Evolutionary conservation across 2,888 invertebrate genomes (phyloP).

Genomic region (Tachina fera): DNA sequence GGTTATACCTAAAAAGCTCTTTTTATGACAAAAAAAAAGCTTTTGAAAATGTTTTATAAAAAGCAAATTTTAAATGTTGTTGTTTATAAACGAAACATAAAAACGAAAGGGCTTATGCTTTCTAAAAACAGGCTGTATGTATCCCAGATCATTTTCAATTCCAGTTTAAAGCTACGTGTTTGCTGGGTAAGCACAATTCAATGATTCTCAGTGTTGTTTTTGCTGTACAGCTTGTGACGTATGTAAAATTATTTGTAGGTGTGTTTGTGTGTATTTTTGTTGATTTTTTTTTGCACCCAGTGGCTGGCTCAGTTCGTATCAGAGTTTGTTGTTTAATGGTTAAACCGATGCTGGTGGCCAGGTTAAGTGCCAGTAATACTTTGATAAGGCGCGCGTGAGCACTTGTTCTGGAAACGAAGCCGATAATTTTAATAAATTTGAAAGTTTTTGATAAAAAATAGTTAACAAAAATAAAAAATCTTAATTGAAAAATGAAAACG

Average conservation of each 20-base stretch:
- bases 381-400: constrained; percentile 79
- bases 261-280: constrained; percentile 37
- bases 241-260: constrained; percentile 39
- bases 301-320: constrained; percentile 51
- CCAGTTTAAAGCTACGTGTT: no score
- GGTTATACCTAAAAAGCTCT: no score
- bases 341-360: constrained; percentile 78
- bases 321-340: constrained; percentile 72
- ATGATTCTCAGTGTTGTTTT: constrained; percentile 37
- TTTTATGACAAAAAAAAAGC: no score
- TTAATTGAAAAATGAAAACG: neutral
- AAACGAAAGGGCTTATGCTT: no score
- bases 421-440: constrained; percentile 17
- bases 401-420: constrained; percentile 73
- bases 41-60: no score
- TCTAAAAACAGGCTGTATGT: no score
- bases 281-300: constrained; percentile 54
- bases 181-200: constrained; percentile 16
- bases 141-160: no score
- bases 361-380: constrained; percentile 83
- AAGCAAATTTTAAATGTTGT: no score
- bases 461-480: neutral
- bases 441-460: constrained; percentile 2
- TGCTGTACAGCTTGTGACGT: constrained; percentile 31
- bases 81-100: no score